Base-by-base conservation (phyloP, 2,888 invertebrate genomes). In the Drosophila pegasa region DNA sequence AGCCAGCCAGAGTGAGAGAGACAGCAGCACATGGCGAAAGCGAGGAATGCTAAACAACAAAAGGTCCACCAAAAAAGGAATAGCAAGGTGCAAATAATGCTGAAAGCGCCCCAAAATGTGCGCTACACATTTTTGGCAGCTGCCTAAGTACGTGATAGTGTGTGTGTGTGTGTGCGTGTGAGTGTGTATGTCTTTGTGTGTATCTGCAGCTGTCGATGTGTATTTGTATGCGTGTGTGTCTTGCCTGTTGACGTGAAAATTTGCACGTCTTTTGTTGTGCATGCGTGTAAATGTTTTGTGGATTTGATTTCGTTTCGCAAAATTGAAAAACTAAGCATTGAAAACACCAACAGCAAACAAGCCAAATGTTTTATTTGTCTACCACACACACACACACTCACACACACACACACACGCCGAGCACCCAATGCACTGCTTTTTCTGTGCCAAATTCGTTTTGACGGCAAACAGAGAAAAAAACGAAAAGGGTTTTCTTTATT, bases 241-340 rank as follows among this genome's bases (percentile, higher is more conserved):
- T 60, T 68, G 76, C 80, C 88, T 87, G 89, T 88, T 87, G 89
- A 88, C 78, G 85, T 88, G 87, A 87, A 84, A 87, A 88, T 88
- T 83, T 83, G 81, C 83, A 83, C 83, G 89, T 83, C 88, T 84
- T 87, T 80, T 88, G 88, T 88, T 83, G 88, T 88, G 87, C 87
- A 83, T 80, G 88, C 83, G 83, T 85, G 84, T 87, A 84, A 88
- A 87, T 88, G 78, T 80, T 78, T 64, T 81, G 65, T 79, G 84
- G 78, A 78, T 78, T 78, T 73, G 89, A 81, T 86, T 88, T 87
- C 83, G 70, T 77, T 83, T 83, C 75, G 62, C 47, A 66, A 80
- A 67, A 88, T 88, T 87, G 88, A 80, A 84, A 84, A 84, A 86
- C 88, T 87, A 84, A 84, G 88, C 84, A 87, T 69, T 80, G 80